Conservation (phyloP, 2,113 vertebrate genomes). For the Ciconia boyciana region DNA sequence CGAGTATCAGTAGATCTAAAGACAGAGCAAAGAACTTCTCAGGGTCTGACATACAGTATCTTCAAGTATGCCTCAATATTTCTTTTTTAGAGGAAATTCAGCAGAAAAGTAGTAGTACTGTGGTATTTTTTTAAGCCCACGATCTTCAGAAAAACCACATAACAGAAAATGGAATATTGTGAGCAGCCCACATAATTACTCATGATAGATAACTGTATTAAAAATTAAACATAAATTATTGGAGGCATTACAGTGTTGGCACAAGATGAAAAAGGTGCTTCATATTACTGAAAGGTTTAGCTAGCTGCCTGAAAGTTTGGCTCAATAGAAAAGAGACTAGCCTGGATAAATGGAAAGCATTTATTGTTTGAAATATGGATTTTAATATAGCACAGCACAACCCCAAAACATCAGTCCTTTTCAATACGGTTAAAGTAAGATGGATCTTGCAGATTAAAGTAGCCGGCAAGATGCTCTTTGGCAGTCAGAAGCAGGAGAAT, state of each 20-base stretch:
- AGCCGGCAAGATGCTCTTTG: slow-evolving; percentile 11
- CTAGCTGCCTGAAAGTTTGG: slow-evolving; percentile 67
- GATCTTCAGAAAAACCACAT: slow-evolving; percentile 75
- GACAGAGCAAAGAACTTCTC: not conserved
- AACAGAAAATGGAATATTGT: slow-evolving; percentile 68
- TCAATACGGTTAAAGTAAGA: slow-evolving; percentile 44
- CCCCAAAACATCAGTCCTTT: slow-evolving; percentile 57
- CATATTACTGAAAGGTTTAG: slow-evolving; percentile 71
- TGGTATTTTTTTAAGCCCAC: slow-evolving; percentile 57
- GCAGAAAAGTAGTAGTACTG: slow-evolving; percentile 59
- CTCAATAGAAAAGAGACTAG: slow-evolving; percentile 58
- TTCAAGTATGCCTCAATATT: slow-evolving; percentile 21
- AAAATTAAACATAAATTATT: slow-evolving; percentile 82
- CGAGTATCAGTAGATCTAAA: not conserved
- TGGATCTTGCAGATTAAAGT: slow-evolving; percentile 55
- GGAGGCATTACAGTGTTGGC: slow-evolving; percentile 73
- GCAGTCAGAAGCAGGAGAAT: slow-evolving; percentile 19
- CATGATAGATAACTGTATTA: slow-evolving; percentile 79
- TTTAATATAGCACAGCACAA: slow-evolving; percentile 64
- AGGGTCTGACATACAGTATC: not conserved
- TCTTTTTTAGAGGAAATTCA: slow-evolving; percentile 60
- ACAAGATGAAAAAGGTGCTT: slow-evolving; percentile 76
- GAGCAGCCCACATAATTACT: slow-evolving; percentile 73
- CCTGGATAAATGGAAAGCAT: slow-evolving; percentile 65
- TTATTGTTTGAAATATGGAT: slow-evolving; percentile 69